Evolutionary conservation across 2,113 vertebrate species (phyloP), one percentile per base, ranked within the genome.

Genomic region (Pimephales promelas): DNA sequence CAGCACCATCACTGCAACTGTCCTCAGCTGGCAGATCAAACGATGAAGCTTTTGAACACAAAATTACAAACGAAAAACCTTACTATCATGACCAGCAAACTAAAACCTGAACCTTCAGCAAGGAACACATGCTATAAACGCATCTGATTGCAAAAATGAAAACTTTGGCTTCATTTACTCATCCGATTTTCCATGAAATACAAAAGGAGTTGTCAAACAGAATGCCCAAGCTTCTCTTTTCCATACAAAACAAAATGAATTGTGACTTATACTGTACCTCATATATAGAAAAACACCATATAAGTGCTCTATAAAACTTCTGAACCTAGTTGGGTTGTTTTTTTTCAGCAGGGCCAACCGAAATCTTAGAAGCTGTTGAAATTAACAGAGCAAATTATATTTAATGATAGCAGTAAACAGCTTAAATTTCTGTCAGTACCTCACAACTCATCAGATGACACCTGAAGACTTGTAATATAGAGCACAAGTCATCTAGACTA

Each of bases 1-100:
- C 70, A 59, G 77, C 56, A 84, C 83, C n/a, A 10, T 87, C 43
- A 81, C 59, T 31, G 28, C 57, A 61, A 81, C 71, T 54, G 76
- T 59, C 31, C 49, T 73, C 81, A 3, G 28, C 54, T 66, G 28
- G 24, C 31, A 59, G 68, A 49, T 18, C 62, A 52, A 83, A 64
- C 14, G 61, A 49, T 52, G 43, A 47, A 80, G 26, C 26, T 3
- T 62, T 52, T 73, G 56, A 68, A 43, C 20, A 71, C 28, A 81
- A 75, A 40, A 76, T 72, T 47, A 14, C 5, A 7, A 45, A 71
- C 22, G 3, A 5, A 71, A 26, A 28, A 10, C 7, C 61, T 16
- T 16, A 64, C 61, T 16, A 16, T 24, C 11, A 72, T 47, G 54
- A 45, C 36, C 56, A 61, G 56, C 22, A 26, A 61, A 78, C 31